A percentile compares a stretch with the other conserved stretches of the same genome.
phyloP scores from a whole-genome alignment of 30 jellyfish, hydroid and myxozoan genomes.

The Catostylus mosaicus region DNA sequence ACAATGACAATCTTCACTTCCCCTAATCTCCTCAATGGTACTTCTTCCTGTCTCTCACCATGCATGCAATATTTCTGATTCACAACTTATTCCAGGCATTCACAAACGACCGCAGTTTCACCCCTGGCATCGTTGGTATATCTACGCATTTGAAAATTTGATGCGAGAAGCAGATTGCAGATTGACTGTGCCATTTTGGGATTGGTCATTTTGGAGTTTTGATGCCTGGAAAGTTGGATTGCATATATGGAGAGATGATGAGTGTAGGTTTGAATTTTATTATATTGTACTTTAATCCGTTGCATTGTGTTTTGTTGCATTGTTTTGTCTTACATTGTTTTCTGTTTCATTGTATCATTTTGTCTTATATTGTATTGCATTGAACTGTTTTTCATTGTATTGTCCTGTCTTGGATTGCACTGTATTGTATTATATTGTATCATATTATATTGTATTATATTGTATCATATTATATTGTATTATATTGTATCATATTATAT shows the following conservation, averaged over 20 bases:
- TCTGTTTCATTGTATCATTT: no score
- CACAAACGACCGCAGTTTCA: constrained; percentile 32
- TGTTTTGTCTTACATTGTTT: no score
- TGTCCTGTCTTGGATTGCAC: no score
- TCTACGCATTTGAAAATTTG: constrained; percentile 55
- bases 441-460: no score
- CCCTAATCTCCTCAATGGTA: not conserved
- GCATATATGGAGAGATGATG: constrained; percentile 67
- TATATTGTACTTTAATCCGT: no score
- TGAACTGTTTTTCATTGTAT: no score
- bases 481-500: no score
- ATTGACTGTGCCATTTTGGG: constrained; percentile 80
- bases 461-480: no score
- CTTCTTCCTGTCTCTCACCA: not conserved
- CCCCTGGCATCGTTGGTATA: constrained; percentile 82
- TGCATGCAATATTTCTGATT: not conserved
- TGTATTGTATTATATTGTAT: no score
- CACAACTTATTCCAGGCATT: constrained; percentile 28
- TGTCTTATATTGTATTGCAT: no score
- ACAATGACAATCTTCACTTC: not conserved
- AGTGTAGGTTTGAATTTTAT: no score
- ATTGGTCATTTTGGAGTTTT: constrained; percentile 62
- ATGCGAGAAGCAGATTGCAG: constrained; percentile 71
- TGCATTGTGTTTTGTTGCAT: no score
- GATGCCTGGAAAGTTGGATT: constrained; percentile 63